Percentiles rank a stretch among this genome's conserved stretches.
phyloP scores from a whole-genome alignment of 2,113 vertebrate species.

The Nycticorax nycticorax region DNA sequence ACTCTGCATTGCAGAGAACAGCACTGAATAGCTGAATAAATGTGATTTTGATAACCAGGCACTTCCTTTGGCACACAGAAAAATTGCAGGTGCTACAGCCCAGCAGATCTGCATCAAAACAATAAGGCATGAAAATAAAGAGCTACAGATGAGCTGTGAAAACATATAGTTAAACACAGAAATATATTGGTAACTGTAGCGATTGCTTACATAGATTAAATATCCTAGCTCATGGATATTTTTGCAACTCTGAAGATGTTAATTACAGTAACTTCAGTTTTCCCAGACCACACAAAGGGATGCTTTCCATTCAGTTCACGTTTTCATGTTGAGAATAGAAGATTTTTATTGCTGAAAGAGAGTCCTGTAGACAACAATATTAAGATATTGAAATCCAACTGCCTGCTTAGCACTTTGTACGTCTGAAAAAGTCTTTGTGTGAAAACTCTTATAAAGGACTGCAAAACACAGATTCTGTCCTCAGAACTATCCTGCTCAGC shows the following conservation, averaged over 20 bases:
- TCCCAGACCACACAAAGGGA: not conserved
- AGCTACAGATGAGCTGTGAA: not conserved
- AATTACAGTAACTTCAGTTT: not conserved
- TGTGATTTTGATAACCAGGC: constrained; percentile 22
- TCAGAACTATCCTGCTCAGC: not conserved
- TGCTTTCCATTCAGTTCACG: not conserved
- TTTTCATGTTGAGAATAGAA: not conserved
- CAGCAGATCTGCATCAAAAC: not conserved
- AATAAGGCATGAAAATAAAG: not conserved
- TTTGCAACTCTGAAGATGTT: not conserved
- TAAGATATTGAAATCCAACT: not conserved
- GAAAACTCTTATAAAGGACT: not conserved
- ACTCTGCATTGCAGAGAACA: constrained; percentile 45
- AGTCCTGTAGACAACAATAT: not conserved
- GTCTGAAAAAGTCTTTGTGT: not conserved
- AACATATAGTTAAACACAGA: not conserved
- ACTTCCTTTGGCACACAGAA: not conserved
- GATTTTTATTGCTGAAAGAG: not conserved
- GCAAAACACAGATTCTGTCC: not conserved
- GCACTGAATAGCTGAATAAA: constrained; percentile 28
- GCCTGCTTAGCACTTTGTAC: not conserved
- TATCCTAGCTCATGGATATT: not conserved
- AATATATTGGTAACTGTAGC: not conserved
- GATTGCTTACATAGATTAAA: not conserved
- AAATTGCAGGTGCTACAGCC: not conserved